Base-by-base conservation (phyloP, 2,113 vertebrate species). In the Nymphicus hollandicus region DNA sequence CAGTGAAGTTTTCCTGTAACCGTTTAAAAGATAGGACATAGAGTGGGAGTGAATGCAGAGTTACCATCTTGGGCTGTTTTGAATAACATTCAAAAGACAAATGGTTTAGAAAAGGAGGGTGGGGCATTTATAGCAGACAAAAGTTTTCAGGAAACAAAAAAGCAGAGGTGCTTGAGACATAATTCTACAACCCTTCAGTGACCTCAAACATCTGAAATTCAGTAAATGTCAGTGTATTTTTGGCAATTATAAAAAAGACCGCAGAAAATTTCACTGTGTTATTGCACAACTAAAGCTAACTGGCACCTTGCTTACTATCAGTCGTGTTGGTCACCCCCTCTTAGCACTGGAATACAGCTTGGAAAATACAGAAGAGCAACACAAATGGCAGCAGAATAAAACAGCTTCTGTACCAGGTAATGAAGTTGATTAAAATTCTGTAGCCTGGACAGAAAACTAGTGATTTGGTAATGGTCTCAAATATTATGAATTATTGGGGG, bases 191-290 rank as follows among this genome's bases (percentile, higher is more conserved):
- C 43, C 61, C 7, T 71, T 55, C 33, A 27, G 41, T 49, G 18
- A 49, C 49, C 41, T n/a, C 46, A 55, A 43, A 41, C 27, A 28
- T 17, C 24, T 80, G 52, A 68, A 69, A 55, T 91, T 35, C 31
- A 89, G 61, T 14, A 56, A 50, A 50, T 31, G 8, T 33, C 43
- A 50, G 25, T 25, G 11, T 66, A 9, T 13, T 68, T 68, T 58
- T 74, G 50, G 23, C 29, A 89, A n/a, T 17, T 72, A 60, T 37
- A 65, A n/a, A n/a, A 71, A 10, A 0, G 35, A 16, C 0, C 13
- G 13, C 19, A 29, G 25, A 53, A 27, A 27, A 65, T 83, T 86
- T 68, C 18, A 35, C 22, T 31, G 41, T 63, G n/a, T 11, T 49
- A 24, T 1, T 16, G 18, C 31, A 24, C 12, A 43, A 24, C 27